Evolutionary conservation across 1,140 invertebrate species (phyloP), one percentile per base, ranked within the genome.

Genomic region (Trichomalopsis sarcophagae): DNA sequence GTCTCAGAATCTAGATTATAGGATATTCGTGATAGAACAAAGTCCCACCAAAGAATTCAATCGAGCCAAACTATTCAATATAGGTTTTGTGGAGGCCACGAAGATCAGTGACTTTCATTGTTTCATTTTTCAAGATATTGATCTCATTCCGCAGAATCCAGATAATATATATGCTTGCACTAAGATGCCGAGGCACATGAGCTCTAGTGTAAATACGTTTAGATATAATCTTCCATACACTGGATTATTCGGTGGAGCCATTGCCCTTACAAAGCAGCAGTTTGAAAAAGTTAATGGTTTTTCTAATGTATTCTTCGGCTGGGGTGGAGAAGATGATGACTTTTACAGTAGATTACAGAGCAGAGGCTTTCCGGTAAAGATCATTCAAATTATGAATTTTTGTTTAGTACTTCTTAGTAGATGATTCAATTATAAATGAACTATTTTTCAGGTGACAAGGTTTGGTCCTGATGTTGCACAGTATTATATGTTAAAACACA

Each of bases 121-220:
- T 90, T 95, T 99, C 75, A 96, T 99, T 78, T 97, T 99, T 89
- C 98, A 99, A 92, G 98, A 99, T 91, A 97, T 99, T 69, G 98
- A 99, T 94, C 92, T 99, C 27, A 94, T 99, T 82, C 98, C 98
- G 14, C 94, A 99, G 87, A 97, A 97, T 92, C 95, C 95, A 82
- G 95, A 96, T 4, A 99, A 99, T 93, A 95, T 99, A 75, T 99
- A 99, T 93, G 97, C 96, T 21, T 99, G 99, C 91, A 96, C 97
- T 2, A 94, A 95, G 86, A 94, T 95, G 86, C 98, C 98, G 0
- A 94, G 98, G 66, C 98, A 99, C 90, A 97, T 99, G 96, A 98
- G 97, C 76, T 97, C 97, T 0, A 97, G 97, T 87, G 95, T 99
- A 33, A 97, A 99, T 94, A 97, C 96, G 87, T 98, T 98, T 91